Evolutionary conservation across 2,888 invertebrate genomes (phyloP).

Genomic region (Caenorhabditis afra): DNA sequence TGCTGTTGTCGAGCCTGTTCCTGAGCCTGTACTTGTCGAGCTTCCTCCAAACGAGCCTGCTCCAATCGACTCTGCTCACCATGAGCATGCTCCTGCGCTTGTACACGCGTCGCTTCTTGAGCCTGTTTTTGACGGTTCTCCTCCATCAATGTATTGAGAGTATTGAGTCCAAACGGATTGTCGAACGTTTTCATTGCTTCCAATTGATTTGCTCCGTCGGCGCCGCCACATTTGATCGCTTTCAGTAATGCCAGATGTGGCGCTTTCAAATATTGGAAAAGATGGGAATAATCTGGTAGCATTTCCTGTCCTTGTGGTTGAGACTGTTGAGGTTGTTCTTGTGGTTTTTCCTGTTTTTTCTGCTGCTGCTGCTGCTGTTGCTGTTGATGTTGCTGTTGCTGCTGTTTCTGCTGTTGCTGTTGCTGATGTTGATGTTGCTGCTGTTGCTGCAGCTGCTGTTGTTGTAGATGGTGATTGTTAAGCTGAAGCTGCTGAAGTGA

Average conservation of each 20-base stretch:
- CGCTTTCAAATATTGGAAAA: too few relatives aligned
- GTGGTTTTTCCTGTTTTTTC: too few relatives aligned
- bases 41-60: neutral
- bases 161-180: neutral
- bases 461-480: conserved; percentile 15
- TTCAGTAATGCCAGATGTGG: too few relatives aligned
- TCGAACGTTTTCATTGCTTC: conserved; percentile 13
- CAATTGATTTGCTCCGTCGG: too few relatives aligned
- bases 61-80: conserved; percentile 9
- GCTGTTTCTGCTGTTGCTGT: conserved; percentile 16
- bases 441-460: conserved; percentile 24
- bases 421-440: conserved; percentile 26
- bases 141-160: conserved; percentile 35
- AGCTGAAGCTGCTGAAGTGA: conserved; percentile 11
- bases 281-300: too few relatives aligned
- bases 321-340: too few relatives aligned
- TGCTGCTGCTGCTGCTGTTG: conserved; percentile 17
- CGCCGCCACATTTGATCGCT: too few relatives aligned
- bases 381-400: conserved; percentile 15
- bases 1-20: conserved; percentile 22
- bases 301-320: too few relatives aligned
- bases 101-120: neutral
- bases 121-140: conserved; percentile 10
- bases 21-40: conserved; percentile 8
- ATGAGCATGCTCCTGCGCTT: conserved; percentile 6